Conservation (phyloP, 1,140 invertebrate species). For the Cydia strobilella region DNA sequence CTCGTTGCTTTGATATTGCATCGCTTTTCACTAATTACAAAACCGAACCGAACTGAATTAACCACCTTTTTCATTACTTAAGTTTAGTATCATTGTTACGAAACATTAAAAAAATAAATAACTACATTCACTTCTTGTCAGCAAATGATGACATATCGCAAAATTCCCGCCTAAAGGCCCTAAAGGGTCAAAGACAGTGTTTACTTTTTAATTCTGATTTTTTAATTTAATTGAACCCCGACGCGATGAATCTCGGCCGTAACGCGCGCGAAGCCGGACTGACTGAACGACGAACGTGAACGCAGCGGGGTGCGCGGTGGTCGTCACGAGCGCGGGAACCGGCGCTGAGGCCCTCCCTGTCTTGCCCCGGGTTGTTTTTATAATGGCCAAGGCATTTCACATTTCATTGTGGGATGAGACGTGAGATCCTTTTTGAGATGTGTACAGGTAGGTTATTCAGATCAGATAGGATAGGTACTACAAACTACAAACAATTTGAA, state of each 20-base stretch:
- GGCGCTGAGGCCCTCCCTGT: slow-evolving; percentile 41
- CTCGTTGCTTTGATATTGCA: slow-evolving; percentile 78
- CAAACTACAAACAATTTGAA: background rate
- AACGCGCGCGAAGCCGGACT: slow-evolving; percentile 64
- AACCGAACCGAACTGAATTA: slow-evolving; percentile 60
- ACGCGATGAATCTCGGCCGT: slow-evolving; percentile 56
- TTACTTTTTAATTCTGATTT: slow-evolving; percentile 41
- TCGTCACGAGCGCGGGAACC: slow-evolving; percentile 41
- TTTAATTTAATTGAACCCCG: slow-evolving; percentile 34
- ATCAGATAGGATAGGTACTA: background rate
- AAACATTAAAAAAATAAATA: slow-evolving; percentile 23
- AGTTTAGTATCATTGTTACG: slow-evolving; percentile 63
- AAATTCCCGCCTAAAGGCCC: slow-evolving; percentile 39
- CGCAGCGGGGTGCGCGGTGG: slow-evolving; percentile 41
- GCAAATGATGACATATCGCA: slow-evolving; percentile 12
- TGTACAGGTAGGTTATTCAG: slow-evolving; percentile 5
- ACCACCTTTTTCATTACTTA: slow-evolving; percentile 67
- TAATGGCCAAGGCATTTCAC: slow-evolving; percentile 50
- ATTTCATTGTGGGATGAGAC: slow-evolving; percentile 41
- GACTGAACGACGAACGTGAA: too few species aligned
- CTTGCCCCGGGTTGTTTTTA: slow-evolving; percentile 39
- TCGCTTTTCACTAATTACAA: slow-evolving; percentile 68
- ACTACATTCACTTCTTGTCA: slow-evolving; percentile 9
- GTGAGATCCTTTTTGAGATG: background rate
- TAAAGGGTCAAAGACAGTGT: slow-evolving; percentile 38